A percentile compares a stretch with the other conserved stretches of the same genome.
These are phyloP conservation scores for Serinus canaria DNA, from an alignment of 2,113 vertebrate species.

Conservation along the genomic window DNA sequence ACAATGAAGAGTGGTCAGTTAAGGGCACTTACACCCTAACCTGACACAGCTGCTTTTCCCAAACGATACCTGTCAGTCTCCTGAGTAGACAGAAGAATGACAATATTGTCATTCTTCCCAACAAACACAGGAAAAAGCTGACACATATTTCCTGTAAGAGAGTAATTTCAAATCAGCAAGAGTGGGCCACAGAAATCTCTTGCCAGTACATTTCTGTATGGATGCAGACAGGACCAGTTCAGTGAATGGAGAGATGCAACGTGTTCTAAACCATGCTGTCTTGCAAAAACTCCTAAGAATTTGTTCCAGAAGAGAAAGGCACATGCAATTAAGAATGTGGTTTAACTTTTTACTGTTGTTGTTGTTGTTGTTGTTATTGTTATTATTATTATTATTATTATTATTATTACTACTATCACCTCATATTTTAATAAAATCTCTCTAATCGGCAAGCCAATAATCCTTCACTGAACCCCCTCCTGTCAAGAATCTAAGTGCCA, in stretches of 20 bases:
- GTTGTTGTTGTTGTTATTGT: too few species aligned
- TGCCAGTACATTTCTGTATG: background rate
- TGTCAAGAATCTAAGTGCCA: background rate
- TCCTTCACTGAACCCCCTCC: background rate
- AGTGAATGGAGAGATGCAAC: rapidly evolving
- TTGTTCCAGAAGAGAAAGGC: background rate
- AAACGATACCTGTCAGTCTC: background rate
- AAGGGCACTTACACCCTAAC: background rate
- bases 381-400: background rate
- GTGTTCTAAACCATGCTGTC: rapidly evolving
- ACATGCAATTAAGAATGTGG: background rate
- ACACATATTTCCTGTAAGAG: background rate
- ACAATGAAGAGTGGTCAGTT: background rate
- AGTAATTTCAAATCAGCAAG: background rate
- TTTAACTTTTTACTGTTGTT: background rate
- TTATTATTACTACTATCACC: background rate
- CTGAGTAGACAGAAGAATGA: background rate
- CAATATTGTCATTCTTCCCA: background rate
- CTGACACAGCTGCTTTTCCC: background rate
- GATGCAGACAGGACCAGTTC: background rate
- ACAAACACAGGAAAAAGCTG: background rate
- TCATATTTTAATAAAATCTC: background rate
- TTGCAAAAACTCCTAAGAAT: background rate
- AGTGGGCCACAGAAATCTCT: background rate
- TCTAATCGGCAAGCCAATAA: background rate